Percentiles rank a stretch among this genome's conserved stretches.
Evolutionary conservation across 2,888 invertebrate genomes (phyloP).

Genomic region (Desoria tigrina): DNA sequence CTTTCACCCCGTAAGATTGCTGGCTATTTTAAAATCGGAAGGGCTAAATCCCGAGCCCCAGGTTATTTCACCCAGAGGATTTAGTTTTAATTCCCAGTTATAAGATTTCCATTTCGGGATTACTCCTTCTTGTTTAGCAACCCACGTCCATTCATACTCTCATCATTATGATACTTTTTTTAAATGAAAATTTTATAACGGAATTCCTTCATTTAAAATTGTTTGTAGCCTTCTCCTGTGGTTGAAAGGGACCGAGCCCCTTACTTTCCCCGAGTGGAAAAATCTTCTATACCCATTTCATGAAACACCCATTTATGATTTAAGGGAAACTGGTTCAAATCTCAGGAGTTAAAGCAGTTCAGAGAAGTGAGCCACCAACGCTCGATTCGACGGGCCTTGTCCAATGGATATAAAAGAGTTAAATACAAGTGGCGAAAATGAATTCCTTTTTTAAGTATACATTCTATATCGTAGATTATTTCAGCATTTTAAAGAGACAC

Average conservation of each 20-base stretch:
- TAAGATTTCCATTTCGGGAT: too few species aligned
- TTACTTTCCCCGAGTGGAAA: constrained; percentile 27
- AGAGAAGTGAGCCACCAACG: neutral
- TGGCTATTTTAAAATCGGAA: neutral
- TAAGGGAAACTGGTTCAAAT: neutral
- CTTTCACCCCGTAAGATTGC: constrained; percentile 27
- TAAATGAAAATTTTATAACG: constrained; percentile 4
- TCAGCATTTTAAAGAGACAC: constrained; percentile 15
- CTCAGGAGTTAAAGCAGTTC: neutral
- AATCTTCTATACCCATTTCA: neutral
- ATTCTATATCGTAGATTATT: constrained; percentile 6
- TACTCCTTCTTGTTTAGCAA: neutral
- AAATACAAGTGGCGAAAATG: neutral
- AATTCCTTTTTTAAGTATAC: constrained; percentile 3
- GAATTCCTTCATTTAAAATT: constrained; percentile 5
- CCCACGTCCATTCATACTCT: too few species aligned
- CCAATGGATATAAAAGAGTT: neutral
- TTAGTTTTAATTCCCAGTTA: too few species aligned
- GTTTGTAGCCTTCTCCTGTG: constrained; percentile 19
- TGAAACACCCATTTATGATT: neutral
- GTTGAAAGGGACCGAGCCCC: constrained; percentile 50
- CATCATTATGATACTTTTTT: neutral
- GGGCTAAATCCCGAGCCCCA: too few species aligned
- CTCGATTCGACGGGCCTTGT: neutral
- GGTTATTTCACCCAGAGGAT: too few species aligned